These are phyloP conservation scores for Girardinus metallicus DNA, from an alignment of 2,797 vertebrate species.

Conservation along the genomic window DNA sequence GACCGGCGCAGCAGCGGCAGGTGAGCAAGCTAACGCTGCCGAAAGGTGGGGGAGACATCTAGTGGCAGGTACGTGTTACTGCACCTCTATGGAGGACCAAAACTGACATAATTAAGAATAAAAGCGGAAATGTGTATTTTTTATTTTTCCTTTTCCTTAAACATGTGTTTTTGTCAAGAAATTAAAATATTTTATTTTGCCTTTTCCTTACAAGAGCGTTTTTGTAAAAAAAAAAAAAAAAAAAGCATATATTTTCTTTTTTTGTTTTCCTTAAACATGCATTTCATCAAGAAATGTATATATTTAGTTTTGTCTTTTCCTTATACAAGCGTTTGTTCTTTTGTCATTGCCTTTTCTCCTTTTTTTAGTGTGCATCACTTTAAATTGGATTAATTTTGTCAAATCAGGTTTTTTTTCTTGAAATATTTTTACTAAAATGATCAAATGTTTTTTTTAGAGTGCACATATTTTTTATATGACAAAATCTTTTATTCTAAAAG, in stretches of 20 bases:
- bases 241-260: no score
- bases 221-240: no score
- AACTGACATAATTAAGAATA: no score
- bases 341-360: no score
- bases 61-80: conserved; percentile 49
- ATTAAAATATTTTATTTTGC: no score
- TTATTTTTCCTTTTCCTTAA: no score
- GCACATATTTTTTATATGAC: not conserved
- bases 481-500: not conserved
- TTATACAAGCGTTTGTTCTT: no score
- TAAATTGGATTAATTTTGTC: not conserved
- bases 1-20: conserved; percentile 90
- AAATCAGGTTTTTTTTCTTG: not conserved
- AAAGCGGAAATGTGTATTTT: no score
- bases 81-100: not conserved
- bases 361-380: not conserved
- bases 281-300: no score
- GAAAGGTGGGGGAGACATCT: conserved; percentile 59
- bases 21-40: conserved; percentile 65
- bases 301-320: no score
- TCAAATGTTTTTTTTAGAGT: not conserved
- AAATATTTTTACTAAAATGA: not conserved
- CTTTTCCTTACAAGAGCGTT: not conserved
- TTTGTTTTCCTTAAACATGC: no score
- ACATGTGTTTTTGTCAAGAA: no score